Evolutionary conservation across 2,888 invertebrate genomes (phyloP), one percentile per base, ranked within the genome.

Genomic region (Onthophagus sagittarius): DNA sequence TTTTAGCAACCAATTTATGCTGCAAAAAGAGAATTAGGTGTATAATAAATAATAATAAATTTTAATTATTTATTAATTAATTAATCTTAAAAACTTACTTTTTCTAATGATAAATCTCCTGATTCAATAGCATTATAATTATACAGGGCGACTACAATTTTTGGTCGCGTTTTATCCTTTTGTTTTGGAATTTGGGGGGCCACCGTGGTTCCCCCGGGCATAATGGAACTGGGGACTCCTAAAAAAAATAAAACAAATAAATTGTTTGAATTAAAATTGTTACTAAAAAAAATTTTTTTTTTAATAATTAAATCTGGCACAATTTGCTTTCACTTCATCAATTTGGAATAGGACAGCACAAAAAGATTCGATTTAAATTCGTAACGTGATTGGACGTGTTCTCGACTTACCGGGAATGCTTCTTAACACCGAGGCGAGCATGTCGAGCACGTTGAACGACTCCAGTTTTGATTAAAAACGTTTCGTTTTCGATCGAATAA

Each of bases 81-180:
- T 33, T 14, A 39, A 70, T 31, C 53, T 9, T 62, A 39, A 14
- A 13, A 23, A 39, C 71, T 73, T 76, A 80, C 80, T 91, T 95
- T 95, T 85, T 94, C 94, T 79, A 96, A 87, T 23, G 95, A 94
- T 76, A 96, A 88, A 86, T 96, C 96, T 71, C 95, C 96, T 76
- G 90, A 91, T 88, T 95, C 96, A 80, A 95, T 94, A 70, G 96
- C 96, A 86, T 94, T 94, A 84, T 96, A 96, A 77, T 95, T 94
- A 86, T 96, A 96, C 63, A 96, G 87, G 70, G 96, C 96, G 78
- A 96, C 94, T 72, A 96, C 96, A 73, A 94, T 89, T 87, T 94
- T 95, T 76, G 90, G 88, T 85, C 93, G 90, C 75, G 86, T 81
- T 85, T 91, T 93, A 81, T 92, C 92, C 90, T 94, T 94, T 81